Base-by-base conservation (phyloP, 2,888 invertebrate species). In the Andricus curvator region DNA sequence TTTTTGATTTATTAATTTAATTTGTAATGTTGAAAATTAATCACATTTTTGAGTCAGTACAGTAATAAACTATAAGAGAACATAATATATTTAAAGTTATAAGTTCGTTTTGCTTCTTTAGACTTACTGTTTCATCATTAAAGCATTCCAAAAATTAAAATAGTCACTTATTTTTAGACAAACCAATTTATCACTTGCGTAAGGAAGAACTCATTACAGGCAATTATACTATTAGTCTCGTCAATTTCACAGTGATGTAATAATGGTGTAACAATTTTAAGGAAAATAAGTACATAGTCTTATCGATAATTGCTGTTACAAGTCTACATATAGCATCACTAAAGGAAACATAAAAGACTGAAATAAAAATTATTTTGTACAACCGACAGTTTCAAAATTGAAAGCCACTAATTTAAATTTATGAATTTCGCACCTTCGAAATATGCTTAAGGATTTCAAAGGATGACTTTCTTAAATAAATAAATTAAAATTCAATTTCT, bases 171-270 rank as follows among this genome's bases (percentile, higher is more conserved):
- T 70, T 70, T 51, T 70, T 48, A 48, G 48, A 70, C 8, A 70
- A 70, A 70, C 68, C 44, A 44, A 68, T 70, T 70, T 29, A 48
- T 4, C 6, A 51, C 9, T 70, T 70, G 48, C 48, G 51, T 70
- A 44, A 70, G 51, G 70, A 29, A 48, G 70, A 70, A 29, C 48
- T 29, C 70, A 29, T 70, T 70, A 70, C 51, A 25, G 44, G 51
- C 70, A 70, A 70, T 70, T 70, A 70, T 70, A 17, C 44, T 48
- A 48, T 70, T 70, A 51, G 29, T 29, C 25, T 70, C 70, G 48
- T 48, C 70, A 44, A 48, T 70, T 70, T 22, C 15, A 70, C 8
- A 51, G 48, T 70, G 25, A 48, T 51, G 48, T 15, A 70, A 25
- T 51, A 29, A 70, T 70, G 25, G 25, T 70, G 70, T 25, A 48